Conservation (phyloP, 2,888 invertebrate species). For the Drosophila fungiperda region DNA sequence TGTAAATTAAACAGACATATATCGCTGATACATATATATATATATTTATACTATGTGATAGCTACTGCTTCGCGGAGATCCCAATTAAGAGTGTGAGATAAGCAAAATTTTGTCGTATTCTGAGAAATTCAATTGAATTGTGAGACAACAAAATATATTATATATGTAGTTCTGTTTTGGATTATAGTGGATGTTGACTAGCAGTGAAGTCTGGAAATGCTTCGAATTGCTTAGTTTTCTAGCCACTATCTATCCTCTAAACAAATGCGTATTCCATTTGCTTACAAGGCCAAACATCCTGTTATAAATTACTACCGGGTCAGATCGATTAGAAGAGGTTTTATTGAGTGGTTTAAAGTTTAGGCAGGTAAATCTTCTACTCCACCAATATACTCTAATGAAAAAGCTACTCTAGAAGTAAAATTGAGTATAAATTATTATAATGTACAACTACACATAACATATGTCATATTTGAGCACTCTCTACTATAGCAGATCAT, state of each 20-base stretch:
- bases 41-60: not conserved
- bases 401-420: too few species aligned
- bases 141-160: not conserved
- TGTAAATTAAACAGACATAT: constrained; percentile 44
- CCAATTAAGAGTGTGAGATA: constrained; percentile 11
- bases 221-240: constrained; percentile 13
- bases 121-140: constrained; percentile 1
- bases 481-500: not conserved
- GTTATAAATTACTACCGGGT: not conserved
- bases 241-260: constrained; percentile 5
- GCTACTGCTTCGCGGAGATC: constrained; percentile 1
- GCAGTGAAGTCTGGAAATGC: constrained; percentile 9
- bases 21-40: not conserved
- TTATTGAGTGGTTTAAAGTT: not conserved
- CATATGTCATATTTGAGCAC: constrained; percentile 9
- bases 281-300: constrained; percentile 7
- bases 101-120: not conserved
- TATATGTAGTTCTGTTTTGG: not conserved
- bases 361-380: not conserved
- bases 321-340: too few species aligned
- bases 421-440: not conserved
- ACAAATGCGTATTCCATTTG: constrained; percentile 6
- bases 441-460: not conserved
- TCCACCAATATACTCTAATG: not conserved
- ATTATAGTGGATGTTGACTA: constrained; percentile 15